These are phyloP conservation scores for Holacanthella duospinosa DNA, from an alignment of 2,888 invertebrate species.

Conservation along the genomic window DNA sequence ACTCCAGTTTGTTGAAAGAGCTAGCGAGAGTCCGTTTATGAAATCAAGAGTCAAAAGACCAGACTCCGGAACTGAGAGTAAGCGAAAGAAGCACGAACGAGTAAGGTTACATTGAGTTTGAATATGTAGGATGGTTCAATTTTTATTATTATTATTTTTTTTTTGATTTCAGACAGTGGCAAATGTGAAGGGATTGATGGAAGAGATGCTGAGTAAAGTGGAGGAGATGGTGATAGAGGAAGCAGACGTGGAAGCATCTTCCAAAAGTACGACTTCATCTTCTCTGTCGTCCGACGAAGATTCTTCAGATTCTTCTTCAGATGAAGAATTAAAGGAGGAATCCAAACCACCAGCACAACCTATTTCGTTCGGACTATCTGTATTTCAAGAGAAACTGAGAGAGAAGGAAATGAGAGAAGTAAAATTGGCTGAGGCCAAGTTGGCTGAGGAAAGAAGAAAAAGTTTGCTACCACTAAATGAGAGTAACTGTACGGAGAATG, in stretches of 20 bases:
- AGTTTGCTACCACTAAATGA: too few species aligned
- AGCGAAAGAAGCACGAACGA: conserved; percentile 11
- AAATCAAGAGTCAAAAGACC: conserved; percentile 22
- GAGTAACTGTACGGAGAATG: too few species aligned
- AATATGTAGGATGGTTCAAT: too few species aligned
- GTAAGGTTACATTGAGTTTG: neutral
- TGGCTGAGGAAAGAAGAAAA: neutral
- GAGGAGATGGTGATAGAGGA: conserved; percentile 38
- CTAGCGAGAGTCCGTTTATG: conserved; percentile 37
- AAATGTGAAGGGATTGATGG: conserved; percentile 42
- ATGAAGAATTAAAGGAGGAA: neutral
- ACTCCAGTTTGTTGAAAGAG: conserved; percentile 39
- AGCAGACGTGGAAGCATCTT: neutral
- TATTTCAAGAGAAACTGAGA: conserved; percentile 24
- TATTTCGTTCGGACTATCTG: conserved; percentile 22
- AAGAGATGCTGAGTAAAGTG: conserved; percentile 41
- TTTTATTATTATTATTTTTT: too few species aligned
- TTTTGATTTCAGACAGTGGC: conserved; percentile 40
- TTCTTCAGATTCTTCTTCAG: conserved; percentile 7
- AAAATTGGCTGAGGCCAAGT: neutral
- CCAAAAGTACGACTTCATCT: neutral
- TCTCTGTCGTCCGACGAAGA: neutral
- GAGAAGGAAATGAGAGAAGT: conserved; percentile 11
- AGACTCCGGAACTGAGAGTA: conserved; percentile 18
- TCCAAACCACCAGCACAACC: neutral